A percentile compares a stretch with the other conserved stretches of the same genome.
Conservation (phyloP, 2,113 vertebrate species). For the Sakesphorus luctuosus region DNA sequence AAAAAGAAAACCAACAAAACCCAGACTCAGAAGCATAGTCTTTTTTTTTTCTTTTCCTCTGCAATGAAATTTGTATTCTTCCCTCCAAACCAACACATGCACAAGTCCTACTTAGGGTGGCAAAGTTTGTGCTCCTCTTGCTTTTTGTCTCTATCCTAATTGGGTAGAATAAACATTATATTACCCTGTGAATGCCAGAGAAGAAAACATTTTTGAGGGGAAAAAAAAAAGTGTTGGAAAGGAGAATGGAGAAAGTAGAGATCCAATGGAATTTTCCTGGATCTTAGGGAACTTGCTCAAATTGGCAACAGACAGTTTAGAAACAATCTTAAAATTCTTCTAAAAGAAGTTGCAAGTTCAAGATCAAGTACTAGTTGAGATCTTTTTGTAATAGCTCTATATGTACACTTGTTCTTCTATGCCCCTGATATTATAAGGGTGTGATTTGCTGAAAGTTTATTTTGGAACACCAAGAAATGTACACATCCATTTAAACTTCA, state of each 20-base stretch:
- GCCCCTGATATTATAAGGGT: background rate
- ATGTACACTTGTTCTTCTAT: background rate
- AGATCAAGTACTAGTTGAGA: background rate
- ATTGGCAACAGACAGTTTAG: background rate
- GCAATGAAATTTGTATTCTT: background rate
- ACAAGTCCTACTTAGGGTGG: background rate
- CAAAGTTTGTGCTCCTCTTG: background rate
- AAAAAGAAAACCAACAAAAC: background rate
- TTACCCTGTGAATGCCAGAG: background rate
- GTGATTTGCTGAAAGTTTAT: background rate
- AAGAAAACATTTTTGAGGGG: background rate
- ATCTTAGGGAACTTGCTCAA: background rate
- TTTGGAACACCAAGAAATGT: background rate
- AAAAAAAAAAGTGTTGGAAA: background rate
- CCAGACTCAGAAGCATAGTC: background rate
- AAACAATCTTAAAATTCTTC: background rate
- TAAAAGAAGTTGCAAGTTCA: background rate
- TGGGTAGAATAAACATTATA: background rate
- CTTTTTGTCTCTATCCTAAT: background rate
- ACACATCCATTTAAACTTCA: background rate
- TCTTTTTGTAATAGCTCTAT: background rate
- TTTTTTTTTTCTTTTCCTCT: background rate
- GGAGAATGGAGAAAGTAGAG: background rate
- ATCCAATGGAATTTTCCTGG: background rate
- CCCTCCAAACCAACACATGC: background rate